Evolutionary conservation across 1,140 invertebrate genomes (phyloP).

Genomic region (Nasonia giraulti): DNA sequence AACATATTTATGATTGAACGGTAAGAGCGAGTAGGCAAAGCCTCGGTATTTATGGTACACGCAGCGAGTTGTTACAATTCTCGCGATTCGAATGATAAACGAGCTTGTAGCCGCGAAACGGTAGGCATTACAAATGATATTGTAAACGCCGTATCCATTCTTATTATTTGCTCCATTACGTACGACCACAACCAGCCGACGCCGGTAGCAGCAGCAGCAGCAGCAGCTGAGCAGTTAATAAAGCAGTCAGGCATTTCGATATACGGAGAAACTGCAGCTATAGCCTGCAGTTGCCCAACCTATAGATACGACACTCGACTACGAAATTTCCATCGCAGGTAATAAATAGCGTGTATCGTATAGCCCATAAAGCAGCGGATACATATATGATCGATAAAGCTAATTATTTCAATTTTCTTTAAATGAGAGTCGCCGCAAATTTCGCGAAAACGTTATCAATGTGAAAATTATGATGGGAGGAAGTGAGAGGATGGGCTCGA

Average conservation of each 20-base stretch:
- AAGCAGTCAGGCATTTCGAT: conserved; percentile 1
- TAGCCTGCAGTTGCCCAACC: not conserved
- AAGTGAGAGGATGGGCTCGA: not conserved
- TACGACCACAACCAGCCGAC: not conserved
- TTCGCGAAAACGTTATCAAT: conserved; percentile 36
- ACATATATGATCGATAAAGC: not conserved
- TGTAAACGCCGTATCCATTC: not conserved
- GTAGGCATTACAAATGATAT: not conserved
- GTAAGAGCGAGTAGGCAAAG: not conserved
- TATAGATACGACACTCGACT: conserved; percentile 7
- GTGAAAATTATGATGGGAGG: conserved; percentile 34
- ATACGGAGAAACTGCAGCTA: not conserved
- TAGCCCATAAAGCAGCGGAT: not conserved
- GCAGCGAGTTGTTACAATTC: too few relatives aligned
- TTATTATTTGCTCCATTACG: conserved; percentile 20
- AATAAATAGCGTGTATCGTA: conserved; percentile 26
- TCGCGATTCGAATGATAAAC: too few relatives aligned
- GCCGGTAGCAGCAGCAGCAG: not conserved
- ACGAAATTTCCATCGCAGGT: not conserved
- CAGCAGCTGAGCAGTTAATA: not conserved
- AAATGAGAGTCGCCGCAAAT: not conserved
- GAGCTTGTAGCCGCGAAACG: not conserved
- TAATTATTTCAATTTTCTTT: conserved; percentile 51
- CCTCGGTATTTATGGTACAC: not conserved
- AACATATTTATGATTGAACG: not conserved